phyloP scores from a whole-genome alignment of 2,888 invertebrate genomes.

The Podabrus alpinus region DNA sequence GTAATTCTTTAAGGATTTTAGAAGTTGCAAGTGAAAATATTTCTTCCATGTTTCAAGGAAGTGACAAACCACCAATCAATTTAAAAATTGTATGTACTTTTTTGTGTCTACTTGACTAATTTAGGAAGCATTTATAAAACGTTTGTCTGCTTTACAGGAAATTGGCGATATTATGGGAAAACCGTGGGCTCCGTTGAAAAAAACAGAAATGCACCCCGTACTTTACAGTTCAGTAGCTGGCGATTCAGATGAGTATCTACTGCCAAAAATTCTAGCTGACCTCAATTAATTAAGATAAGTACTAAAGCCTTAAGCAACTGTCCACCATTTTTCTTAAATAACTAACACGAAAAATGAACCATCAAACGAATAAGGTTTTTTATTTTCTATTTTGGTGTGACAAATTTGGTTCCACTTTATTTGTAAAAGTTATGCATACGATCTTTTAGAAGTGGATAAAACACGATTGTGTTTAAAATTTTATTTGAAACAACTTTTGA shows the following conservation, averaged over 20 bases:
- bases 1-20: conserved; percentile 59
- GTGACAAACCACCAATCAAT: background rate
- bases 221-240: conserved; percentile 58
- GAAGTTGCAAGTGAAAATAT: conserved; percentile 62
- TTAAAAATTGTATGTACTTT: background rate
- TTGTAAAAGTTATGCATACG: background rate
- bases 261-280: conserved; percentile 61
- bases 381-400: conserved; percentile 4
- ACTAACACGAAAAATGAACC: conserved; percentile 9
- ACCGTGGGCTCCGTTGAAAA: conserved; percentile 61
- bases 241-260: conserved; percentile 63
- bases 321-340: conserved; percentile 14
- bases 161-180: conserved; percentile 61
- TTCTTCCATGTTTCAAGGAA: conserved; percentile 36
- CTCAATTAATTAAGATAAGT: conserved; percentile 53
- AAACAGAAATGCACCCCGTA: conserved; percentile 60
- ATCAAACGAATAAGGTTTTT: background rate
- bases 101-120: no score
- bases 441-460: background rate
- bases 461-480: background rate
- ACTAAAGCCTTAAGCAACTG: conserved; percentile 18
- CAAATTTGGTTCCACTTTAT: conserved; percentile 12
- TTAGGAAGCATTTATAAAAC: background rate
- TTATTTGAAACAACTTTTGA: background rate
- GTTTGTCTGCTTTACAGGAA: conserved; percentile 54